These are phyloP conservation scores for Tamandua tetradactyla DNA, from an alignment of 2,797 vertebrate genomes.

Conservation along the genomic window DNA sequence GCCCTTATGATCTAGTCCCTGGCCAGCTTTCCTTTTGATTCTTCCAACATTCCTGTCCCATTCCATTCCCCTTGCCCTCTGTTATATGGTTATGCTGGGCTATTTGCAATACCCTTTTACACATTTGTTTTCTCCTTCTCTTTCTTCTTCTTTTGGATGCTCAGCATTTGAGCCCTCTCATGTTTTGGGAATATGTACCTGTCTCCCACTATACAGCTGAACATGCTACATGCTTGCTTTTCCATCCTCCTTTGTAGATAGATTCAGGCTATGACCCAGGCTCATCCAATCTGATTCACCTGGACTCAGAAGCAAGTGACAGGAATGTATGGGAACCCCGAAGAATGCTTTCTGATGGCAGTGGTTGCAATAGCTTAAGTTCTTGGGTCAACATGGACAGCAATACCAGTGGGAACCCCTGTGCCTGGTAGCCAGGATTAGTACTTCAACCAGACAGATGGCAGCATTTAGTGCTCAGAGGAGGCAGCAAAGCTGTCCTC, in stretches of 20 bases:
- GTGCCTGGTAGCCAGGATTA: background rate
- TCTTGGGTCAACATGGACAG: background rate
- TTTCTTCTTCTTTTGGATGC: background rate
- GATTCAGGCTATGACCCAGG: background rate
- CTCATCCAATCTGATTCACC: background rate
- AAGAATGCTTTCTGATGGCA: background rate
- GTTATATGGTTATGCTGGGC: background rate
- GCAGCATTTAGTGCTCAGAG: constrained; percentile 34
- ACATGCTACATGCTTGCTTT: background rate
- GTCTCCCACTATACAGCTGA: background rate
- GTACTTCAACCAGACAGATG: background rate
- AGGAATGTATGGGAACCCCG: background rate
- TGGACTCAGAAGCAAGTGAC: background rate
- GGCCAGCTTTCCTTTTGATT: background rate
- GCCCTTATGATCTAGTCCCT: background rate
- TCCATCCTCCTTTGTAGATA: background rate
- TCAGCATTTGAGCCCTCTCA: background rate
- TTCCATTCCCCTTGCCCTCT: background rate
- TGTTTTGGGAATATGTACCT: background rate
- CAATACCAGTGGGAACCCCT: background rate
- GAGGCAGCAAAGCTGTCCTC: constrained; percentile 13
- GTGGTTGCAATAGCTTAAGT: background rate
- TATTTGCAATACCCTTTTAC: background rate
- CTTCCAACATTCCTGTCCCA: background rate
- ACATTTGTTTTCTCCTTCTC: too few relatives aligned